These are phyloP conservation scores for Mungos mungo DNA, from an alignment of 2,113 vertebrate genomes.

Conservation along the genomic window DNA sequence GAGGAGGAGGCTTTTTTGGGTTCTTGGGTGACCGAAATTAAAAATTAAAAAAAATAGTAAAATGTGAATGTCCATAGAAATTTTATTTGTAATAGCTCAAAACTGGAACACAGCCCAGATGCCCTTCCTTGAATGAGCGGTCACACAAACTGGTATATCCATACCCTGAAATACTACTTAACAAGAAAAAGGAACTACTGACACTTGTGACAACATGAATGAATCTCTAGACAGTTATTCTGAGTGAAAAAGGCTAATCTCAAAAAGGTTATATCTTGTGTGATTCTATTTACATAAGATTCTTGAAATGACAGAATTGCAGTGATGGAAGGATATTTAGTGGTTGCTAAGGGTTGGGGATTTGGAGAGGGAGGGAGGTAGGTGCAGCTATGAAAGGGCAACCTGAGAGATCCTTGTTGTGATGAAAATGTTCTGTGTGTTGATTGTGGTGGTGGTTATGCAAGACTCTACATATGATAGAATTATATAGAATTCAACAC, in stretches of 20 bases:
- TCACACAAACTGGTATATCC: background rate
- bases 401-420: background rate
- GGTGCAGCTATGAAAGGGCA: background rate
- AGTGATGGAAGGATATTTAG: background rate
- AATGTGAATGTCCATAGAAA: background rate
- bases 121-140: background rate
- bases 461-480: background rate
- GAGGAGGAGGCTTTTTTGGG: background rate
- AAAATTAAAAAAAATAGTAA: background rate
- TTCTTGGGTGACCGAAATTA: background rate
- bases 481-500: background rate
- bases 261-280: background rate
- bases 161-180: slow-evolving; percentile 7
- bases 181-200: background rate
- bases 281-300: background rate
- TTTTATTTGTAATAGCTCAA: slow-evolving; percentile 16
- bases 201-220: background rate
- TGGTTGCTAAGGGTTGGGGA: background rate
- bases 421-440: slow-evolving; percentile 14
- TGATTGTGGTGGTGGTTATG: slow-evolving; percentile 3
- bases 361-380: background rate
- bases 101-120: background rate
- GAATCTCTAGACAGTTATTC: background rate
- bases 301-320: background rate
- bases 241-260: background rate